phyloP scores from a whole-genome alignment of 2,888 invertebrate species.

The Aelia acuminata region DNA sequence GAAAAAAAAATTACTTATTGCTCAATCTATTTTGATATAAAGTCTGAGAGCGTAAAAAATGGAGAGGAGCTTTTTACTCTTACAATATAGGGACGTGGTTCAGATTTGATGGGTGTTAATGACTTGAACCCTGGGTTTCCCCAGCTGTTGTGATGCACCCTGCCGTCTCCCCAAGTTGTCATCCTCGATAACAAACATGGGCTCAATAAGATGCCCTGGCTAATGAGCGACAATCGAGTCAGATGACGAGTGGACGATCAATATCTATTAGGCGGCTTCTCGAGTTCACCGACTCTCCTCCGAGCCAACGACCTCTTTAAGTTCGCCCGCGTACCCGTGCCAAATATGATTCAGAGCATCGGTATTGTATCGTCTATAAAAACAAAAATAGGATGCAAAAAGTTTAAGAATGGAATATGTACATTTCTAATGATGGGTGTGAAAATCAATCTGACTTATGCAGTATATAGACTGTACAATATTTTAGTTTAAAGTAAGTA shows the following conservation, averaged over 20 bases:
- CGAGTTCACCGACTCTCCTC: conserved; percentile 15
- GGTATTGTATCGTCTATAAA: no score
- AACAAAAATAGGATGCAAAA: no score
- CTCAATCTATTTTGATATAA: no score
- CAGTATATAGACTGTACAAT: no score
- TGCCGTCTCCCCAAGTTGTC: background rate
- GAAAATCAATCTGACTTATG: no score
- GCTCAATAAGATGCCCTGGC: background rate
- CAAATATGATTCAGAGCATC: background rate
- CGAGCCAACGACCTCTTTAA: conserved; percentile 12
- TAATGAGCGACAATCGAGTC: conserved; percentile 21
- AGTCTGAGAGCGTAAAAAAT: no score
- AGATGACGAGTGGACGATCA: conserved; percentile 26
- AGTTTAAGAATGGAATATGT: no score
- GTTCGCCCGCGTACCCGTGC: background rate
- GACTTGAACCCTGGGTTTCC: background rate
- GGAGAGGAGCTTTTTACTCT: no score
- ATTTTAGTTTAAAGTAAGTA: no score
- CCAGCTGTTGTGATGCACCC: background rate
- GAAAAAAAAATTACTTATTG: no score
- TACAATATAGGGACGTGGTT: no score
- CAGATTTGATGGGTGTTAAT: background rate
- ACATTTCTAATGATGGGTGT: no score
- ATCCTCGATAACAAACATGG: conserved; percentile 25
- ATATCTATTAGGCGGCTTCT: conserved; percentile 48